Percentiles rank a stretch among this genome's conserved stretches.
These are phyloP conservation scores for Apus apus DNA, from an alignment of 2,113 vertebrate genomes.

Conservation along the genomic window DNA sequence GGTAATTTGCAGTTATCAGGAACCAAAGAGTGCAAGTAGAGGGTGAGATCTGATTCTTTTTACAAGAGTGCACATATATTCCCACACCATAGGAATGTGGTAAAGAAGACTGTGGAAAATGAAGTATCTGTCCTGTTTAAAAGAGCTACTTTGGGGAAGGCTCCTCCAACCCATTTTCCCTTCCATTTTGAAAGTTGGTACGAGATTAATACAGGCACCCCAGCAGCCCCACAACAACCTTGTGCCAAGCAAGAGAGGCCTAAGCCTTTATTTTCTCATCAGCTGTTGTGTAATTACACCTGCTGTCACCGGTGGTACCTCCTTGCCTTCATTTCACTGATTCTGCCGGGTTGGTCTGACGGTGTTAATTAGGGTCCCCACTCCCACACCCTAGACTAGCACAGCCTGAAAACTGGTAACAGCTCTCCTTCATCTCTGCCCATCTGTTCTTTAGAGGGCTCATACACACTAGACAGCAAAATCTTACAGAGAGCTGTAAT, in stretches of 20 bases:
- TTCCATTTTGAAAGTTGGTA: background rate
- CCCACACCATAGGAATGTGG: background rate
- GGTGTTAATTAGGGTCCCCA: rapidly evolving
- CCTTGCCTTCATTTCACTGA: background rate
- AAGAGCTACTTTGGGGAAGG: background rate
- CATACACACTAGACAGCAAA: background rate
- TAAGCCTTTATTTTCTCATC: background rate
- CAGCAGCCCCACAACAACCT: background rate
- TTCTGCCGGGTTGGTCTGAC: background rate
- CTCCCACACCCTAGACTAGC: background rate
- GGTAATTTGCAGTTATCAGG: background rate
- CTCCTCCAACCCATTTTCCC: background rate
- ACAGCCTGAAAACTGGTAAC: background rate
- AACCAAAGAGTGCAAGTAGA: background rate
- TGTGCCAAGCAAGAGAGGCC: background rate
- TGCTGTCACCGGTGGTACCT: background rate
- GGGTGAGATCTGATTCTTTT: background rate
- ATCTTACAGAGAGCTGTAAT: background rate
- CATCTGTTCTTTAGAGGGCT: background rate
- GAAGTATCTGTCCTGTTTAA: background rate
- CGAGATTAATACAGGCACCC: background rate
- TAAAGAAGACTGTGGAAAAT: background rate
- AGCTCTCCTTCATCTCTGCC: background rate
- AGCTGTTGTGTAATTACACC: background rate
- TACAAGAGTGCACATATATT: rapidly evolving